Base-by-base conservation (phyloP, 2,888 invertebrate species). In the Phyllotreta striolata region DNA sequence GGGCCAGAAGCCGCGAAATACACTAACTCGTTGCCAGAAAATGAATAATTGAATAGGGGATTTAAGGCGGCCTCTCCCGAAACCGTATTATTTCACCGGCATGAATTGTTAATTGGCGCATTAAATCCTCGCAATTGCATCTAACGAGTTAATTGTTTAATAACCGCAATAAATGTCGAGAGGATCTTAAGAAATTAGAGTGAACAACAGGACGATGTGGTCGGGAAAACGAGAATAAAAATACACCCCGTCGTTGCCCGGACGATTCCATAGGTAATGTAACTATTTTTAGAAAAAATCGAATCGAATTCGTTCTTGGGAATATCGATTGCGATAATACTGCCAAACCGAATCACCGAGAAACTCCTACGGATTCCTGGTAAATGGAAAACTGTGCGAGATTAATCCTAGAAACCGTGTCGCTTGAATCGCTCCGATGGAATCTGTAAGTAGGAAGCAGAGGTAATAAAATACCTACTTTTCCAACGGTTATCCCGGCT, bases 281-380 rank as follows among this genome's bases (percentile, higher is more conserved):
- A 24, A 24, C 49, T 49, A 49, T 49, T 49, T 49, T 49, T 49
- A 49, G 49, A 49, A 49, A 49, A 49, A 49, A 49, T 49, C 49
- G 49, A 49, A 49, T 24, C 8, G n/a, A 49, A 49, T 49, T 49
- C 35, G 49, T 49, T 49, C 49, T 49, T 49, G 49, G 35, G 34
- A 49, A 49, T 49, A 49, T 49, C 49, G 49, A 49, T 49, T 49
- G 49, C 9, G 9, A 24, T 49, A 49, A 49, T 49, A 35, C 24
- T 49, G 49, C 35, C 34, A 49, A 10, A 24, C 24, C 24, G 24
- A 24, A 24, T 24, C 49, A 4, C 9, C 10, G 10, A n/a, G 10
- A 10, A 49, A 49, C 49, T 49, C 10, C 35, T 49, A 49, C 34
- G 49, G 49, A 8, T 34, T 49, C 49, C 35, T 49, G 6, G 8